Percentiles rank a stretch among this genome's conserved stretches.
phyloP scores from a whole-genome alignment of 2,888 invertebrate genomes.

The Monochamus alternatus region DNA sequence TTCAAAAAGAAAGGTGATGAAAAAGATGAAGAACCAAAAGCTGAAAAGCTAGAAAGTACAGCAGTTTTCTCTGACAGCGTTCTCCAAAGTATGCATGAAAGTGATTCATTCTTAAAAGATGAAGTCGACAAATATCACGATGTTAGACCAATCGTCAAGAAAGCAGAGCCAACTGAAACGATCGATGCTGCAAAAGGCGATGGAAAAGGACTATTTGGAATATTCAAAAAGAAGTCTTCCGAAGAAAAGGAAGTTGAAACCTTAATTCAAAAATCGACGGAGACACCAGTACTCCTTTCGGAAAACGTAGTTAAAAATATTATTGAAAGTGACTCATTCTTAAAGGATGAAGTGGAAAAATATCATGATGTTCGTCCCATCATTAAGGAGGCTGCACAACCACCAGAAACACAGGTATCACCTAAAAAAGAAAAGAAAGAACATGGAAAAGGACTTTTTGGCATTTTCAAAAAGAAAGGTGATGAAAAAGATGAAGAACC shows the following conservation, averaged over 20 bases:
- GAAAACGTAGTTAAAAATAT: conserved; percentile 35
- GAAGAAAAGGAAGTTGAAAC: conserved; percentile 10
- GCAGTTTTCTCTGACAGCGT: conserved; percentile 43
- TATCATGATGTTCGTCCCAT: conserved; percentile 44
- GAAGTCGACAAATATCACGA: conserved; percentile 42
- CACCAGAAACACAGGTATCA: neutral
- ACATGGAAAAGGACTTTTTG: conserved; percentile 17
- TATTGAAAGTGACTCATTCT: conserved; percentile 42
- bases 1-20: conserved; percentile 38
- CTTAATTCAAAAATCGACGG: conserved; percentile 19
- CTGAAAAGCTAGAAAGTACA: conserved; percentile 9
- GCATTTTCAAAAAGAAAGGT: conserved; percentile 5
- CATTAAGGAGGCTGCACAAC: neutral
- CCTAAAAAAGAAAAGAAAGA: conserved; percentile 30
- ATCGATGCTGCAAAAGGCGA: conserved; percentile 18
- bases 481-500: conserved; percentile 4
- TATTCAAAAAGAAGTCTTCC: conserved; percentile 17
- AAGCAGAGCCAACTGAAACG: conserved; percentile 13
- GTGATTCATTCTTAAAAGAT: conserved; percentile 50
- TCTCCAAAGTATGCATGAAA: conserved; percentile 49
- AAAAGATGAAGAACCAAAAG: conserved; percentile 20
- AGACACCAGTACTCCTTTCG: neutral
- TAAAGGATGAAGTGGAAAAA: conserved; percentile 42
- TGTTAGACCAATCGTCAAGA: conserved; percentile 18
- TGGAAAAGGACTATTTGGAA: conserved; percentile 22